A percentile compares a stretch with the other conserved stretches of the same genome.
Conservation (phyloP, 2,888 invertebrate genomes). For the Microchrysa polita region DNA sequence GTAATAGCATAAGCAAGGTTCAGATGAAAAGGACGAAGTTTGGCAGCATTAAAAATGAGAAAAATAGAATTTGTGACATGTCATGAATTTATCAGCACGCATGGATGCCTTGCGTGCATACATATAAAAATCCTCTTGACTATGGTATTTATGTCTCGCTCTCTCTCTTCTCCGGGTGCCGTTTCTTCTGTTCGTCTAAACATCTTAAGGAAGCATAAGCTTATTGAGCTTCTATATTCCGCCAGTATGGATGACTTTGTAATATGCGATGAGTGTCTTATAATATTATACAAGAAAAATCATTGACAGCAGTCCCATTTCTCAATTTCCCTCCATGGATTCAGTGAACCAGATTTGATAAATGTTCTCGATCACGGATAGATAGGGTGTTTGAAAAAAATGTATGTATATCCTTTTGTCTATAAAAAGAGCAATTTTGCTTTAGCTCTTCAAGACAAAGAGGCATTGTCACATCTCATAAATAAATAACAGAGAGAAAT, state of each 20-base stretch:
- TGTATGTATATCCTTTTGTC: neutral
- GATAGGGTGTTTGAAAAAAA: neutral
- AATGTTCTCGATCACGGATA: constrained; percentile 18
- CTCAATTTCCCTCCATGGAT: neutral
- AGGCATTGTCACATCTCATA: no score
- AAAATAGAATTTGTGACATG: constrained; percentile 34
- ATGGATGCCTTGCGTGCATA: constrained; percentile 46
- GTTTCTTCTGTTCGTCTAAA: neutral
- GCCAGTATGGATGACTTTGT: neutral
- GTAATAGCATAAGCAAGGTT: neutral
- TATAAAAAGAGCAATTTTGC: constrained; percentile 21
- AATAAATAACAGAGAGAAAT: neutral
- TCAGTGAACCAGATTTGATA: constrained; percentile 25
- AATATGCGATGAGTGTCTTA: neutral
- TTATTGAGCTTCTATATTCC: neutral
- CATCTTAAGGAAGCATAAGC: neutral
- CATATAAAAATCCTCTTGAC: constrained; percentile 40
- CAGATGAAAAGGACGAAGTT: constrained; percentile 25
- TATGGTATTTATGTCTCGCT: neutral
- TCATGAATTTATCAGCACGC: constrained; percentile 48
- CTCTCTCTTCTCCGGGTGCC: neutral
- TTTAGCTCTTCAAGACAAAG: constrained; percentile 17
- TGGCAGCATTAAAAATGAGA: constrained; percentile 39
- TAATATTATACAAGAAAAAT: neutral
- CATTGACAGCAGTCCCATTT: neutral